phyloP scores from a whole-genome alignment of 2,797 vertebrate genomes.

The Sebastes minor region DNA sequence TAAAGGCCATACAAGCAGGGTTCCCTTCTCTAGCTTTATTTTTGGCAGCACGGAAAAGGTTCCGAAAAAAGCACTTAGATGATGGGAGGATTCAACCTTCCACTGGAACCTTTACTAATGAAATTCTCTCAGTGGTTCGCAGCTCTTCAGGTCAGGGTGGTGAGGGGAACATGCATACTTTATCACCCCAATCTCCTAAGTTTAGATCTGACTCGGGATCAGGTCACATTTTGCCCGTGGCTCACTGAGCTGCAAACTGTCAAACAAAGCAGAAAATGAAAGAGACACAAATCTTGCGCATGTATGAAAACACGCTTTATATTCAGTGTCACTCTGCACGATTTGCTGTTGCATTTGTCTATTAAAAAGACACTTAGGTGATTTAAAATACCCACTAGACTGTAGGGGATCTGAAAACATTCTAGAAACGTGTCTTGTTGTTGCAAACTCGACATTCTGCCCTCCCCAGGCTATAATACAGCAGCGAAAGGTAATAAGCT shows the following conservation, averaged over 20 bases:
- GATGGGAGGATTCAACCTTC: conserved; percentile 8
- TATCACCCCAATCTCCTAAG: conserved; percentile 11
- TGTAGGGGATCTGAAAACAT: conserved; percentile 38
- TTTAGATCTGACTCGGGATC: conserved; percentile 16
- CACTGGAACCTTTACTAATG: conserved; percentile 8
- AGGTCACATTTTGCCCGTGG: conserved; percentile 14
- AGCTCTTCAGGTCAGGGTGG: conserved; percentile 7
- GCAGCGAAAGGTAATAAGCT: conserved; percentile 70
- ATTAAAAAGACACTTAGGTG: conserved; percentile 41
- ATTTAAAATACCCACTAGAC: conserved; percentile 57
- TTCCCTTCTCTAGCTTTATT: conserved; percentile 5
- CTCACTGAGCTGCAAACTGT: conserved; percentile 2
- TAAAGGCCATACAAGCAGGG: conserved; percentile 12
- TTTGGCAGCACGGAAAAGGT: not conserved
- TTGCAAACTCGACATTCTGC: conserved; percentile 59
- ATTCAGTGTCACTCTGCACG: conserved; percentile 15
- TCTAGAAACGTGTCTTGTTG: conserved; percentile 40
- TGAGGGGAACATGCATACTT: conserved; percentile 22
- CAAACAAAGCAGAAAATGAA: conserved; percentile 9
- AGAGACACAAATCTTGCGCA: not conserved
- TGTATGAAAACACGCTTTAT: conserved; percentile 26
- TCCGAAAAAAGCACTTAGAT: not conserved
- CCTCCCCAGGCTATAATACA: conserved; percentile 56
- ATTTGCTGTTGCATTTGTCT: conserved; percentile 41
- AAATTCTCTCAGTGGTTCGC: conserved; percentile 7